A percentile compares a stretch with the other conserved stretches of the same genome.
These are phyloP conservation scores for Aldrovandia affinis DNA, from an alignment of 2,797 vertebrate species.

Conservation along the genomic window DNA sequence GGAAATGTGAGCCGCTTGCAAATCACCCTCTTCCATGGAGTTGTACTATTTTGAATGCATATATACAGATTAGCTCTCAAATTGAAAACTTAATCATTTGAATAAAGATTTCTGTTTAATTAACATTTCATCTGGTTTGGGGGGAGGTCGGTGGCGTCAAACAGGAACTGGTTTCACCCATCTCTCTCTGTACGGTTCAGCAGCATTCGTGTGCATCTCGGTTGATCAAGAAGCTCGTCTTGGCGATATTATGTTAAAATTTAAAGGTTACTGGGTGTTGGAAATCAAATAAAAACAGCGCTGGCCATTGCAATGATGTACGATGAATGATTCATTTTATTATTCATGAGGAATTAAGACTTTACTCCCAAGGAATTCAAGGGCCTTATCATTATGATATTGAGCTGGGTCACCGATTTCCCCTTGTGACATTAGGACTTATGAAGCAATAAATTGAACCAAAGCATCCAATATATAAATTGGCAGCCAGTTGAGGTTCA, in stretches of 20 bases:
- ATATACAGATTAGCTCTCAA: neutral
- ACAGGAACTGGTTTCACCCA: neutral
- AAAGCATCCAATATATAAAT: neutral
- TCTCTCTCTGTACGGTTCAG: neutral
- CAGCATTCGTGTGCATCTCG: neutral
- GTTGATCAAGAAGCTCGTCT: neutral
- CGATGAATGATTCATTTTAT: neutral
- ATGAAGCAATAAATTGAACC: conserved; percentile 7
- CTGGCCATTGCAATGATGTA: neutral
- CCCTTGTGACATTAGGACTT: conserved; percentile 6
- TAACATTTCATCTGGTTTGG: neutral
- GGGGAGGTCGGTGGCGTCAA: neutral
- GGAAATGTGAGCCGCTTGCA: conserved; percentile 9
- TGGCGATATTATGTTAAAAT: neutral
- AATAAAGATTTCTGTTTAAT: neutral
- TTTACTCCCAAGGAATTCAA: conserved; percentile 8
- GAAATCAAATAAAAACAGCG: neutral
- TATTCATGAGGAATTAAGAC: conserved; percentile 12
- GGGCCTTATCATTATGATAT: neutral
- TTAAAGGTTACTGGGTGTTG: neutral
- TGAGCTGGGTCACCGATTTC: conserved; percentile 6
- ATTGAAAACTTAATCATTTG: conserved; percentile 11
- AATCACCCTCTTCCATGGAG: neutral
- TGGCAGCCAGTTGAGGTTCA: neutral
- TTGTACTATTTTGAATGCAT: neutral